A percentile compares a stretch with the other conserved stretches of the same genome.
These are phyloP conservation scores for Thunnus thynnus DNA, from an alignment of 2,113 vertebrate species.

Conservation along the genomic window DNA sequence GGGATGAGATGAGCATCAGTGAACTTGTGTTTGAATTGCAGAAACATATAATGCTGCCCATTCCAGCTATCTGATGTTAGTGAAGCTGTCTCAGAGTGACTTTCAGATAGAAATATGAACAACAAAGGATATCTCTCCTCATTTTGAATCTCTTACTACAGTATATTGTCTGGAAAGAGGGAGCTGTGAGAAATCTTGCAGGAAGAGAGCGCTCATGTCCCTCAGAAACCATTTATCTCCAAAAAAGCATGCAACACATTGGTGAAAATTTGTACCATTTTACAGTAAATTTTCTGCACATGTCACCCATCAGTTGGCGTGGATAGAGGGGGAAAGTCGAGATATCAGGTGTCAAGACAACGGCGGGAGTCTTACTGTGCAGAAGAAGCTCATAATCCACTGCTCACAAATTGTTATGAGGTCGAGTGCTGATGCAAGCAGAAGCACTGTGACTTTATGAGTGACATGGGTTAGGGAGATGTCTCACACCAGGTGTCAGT, in stretches of 20 bases:
- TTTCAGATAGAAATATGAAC: no score
- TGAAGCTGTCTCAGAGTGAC: not conserved
- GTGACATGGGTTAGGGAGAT: constrained; percentile 25
- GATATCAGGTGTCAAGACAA: constrained; percentile 60
- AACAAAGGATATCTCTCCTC: not conserved
- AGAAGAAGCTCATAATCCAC: constrained; percentile 79
- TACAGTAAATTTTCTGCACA: constrained; percentile 8
- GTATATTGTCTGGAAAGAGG: not conserved
- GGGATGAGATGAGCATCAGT: not conserved
- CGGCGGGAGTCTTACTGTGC: constrained; percentile 61
- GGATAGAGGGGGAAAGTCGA: constrained; percentile 43
- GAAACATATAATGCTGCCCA: not conserved
- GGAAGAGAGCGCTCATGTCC: not conserved
- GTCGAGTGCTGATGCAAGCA: constrained; percentile 75
- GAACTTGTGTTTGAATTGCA: constrained; percentile 12
- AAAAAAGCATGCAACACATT: not conserved
- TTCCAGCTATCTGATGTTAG: not conserved
- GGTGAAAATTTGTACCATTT: constrained; percentile 37
- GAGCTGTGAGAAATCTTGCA: constrained; percentile 2
- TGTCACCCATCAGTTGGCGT: constrained; percentile 8
- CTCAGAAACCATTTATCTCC: constrained; percentile 3
- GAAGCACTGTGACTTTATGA: constrained; percentile 68
- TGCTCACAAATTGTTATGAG: constrained; percentile 80
- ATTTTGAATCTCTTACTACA: not conserved
- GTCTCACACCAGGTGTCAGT: constrained; percentile 53